Evolutionary conservation across 2,113 vertebrate species (phyloP).

Genomic region (Marmota flaviventris): DNA sequence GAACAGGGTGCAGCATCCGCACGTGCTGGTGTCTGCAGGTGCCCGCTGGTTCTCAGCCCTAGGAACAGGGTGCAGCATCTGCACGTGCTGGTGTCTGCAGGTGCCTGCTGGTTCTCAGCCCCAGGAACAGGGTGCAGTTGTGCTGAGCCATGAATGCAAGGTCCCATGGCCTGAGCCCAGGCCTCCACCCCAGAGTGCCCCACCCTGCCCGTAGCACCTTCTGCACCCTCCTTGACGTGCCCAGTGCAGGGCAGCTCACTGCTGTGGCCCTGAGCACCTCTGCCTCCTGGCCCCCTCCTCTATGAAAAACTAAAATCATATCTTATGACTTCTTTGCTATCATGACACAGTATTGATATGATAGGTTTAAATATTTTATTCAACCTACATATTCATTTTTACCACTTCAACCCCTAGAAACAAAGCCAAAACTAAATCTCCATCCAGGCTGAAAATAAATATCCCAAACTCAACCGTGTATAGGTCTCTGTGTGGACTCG

Average conservation of each 20-base stretch:
- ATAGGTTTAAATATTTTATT: not conserved
- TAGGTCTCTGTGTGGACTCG: fast-evolving
- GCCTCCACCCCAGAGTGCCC: fast-evolving
- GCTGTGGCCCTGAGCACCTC: not conserved
- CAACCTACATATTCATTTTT: not conserved
- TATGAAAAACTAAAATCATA: not conserved
- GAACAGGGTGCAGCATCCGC: no score
- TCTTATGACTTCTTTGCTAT: not conserved
- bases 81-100: no score
- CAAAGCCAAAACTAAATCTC: not conserved
- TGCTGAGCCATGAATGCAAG: no score
- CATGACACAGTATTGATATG: not conserved
- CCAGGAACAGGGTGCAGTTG: fast-evolving
- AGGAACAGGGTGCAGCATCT: no score
- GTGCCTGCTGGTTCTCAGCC: not conserved
- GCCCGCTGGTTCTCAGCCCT: no score
- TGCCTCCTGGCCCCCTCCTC: not conserved
- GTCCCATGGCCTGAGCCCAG: fast-evolving
- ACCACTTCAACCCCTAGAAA: not conserved
- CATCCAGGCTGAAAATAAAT: not conserved
- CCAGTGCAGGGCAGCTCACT: fast-evolving
- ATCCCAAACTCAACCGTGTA: fast-evolving
- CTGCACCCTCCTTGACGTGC: fast-evolving
- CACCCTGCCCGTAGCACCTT: fast-evolving
- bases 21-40: no score